Conservation (phyloP, 2,888 invertebrate species). For the Euzophera pinguis region DNA sequence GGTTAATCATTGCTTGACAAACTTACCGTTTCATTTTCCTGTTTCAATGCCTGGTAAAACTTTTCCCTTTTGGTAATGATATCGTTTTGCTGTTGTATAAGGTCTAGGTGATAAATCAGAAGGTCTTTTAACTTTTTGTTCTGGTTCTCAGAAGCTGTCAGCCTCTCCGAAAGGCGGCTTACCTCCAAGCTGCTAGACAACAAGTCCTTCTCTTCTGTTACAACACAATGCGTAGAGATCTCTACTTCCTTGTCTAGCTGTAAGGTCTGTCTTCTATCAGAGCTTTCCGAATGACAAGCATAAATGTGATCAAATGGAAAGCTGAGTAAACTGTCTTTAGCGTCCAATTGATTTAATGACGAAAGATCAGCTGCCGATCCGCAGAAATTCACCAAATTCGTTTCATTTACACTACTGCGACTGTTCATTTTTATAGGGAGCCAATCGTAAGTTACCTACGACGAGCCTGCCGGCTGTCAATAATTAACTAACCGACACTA, state of each 20-base stretch:
- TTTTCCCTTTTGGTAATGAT: slow-evolving; percentile 89
- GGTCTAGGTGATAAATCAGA: slow-evolving; percentile 89
- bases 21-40: slow-evolving; percentile 89
- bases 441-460: slow-evolving; percentile 51
- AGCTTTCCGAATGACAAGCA: slow-evolving; percentile 79
- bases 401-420: slow-evolving; percentile 72
- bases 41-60: slow-evolving; percentile 83
- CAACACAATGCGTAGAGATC: slow-evolving; percentile 52
- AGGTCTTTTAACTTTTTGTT: slow-evolving; percentile 88
- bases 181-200: slow-evolving; percentile 35
- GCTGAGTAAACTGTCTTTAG: slow-evolving; percentile 78
- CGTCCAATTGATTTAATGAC: slow-evolving; percentile 60
- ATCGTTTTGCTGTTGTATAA: slow-evolving; percentile 95
- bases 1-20: slow-evolving; percentile 2
- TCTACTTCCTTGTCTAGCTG: slow-evolving; percentile 64
- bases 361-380: slow-evolving; percentile 50
- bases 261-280: slow-evolving; percentile 47
- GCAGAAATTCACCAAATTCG: slow-evolving; percentile 70
- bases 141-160: slow-evolving; percentile 70
- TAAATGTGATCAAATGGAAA: slow-evolving; percentile 87
- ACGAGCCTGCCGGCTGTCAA: slow-evolving; percentile 76
- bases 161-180: slow-evolving; percentile 44
- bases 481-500: slow-evolving; percentile 50
- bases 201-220: slow-evolving; percentile 45
- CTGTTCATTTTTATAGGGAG: slow-evolving; percentile 70